Evolutionary conservation across 2,888 invertebrate species (phyloP), one percentile per base, ranked within the genome.

Genomic region (Meiosimyza decipiens): DNA sequence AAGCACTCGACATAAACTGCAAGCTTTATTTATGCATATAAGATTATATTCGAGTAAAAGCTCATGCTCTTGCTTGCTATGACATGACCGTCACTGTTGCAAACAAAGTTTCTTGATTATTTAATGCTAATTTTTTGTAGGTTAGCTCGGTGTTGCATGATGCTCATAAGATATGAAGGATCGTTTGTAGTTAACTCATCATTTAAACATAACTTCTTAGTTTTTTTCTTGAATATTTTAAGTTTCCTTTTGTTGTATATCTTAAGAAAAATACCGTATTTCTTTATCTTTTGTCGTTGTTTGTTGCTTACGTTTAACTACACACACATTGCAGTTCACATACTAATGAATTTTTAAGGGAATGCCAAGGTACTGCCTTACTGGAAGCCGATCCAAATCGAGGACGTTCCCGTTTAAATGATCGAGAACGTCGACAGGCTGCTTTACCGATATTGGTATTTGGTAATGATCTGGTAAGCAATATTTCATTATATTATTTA

Each of bases 381-480:
- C 87, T 88, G 67, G 88, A 89, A 1, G 90, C 84, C 79, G 87
- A 87, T 79, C 83, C 85, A 2, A 85, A 86, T 80, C 85, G 80
- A 82, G 89, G 87, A 80, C 88, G 81, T 83, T 89, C 78, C 89
- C 91, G 78, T 88, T 89, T 87, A 82, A 94, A 93, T 73, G 95
- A 95, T 81, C 88, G 94, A 69, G 95, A 95, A 84, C 91, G 93
- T 81, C 94, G 95, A 81, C 85, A 97, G 85, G 97, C 97, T 0
- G 95, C 96, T 0, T 86, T 96, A 73, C 95, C 97, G 0, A 96
- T 97, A 81, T 90, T 96, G 71, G 95, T 97, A 57, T 97, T 97
- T 87, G 97, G 97, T 73, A 93, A 93, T 86, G 93, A 94, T 68
- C 87, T 97, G 88, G 97, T 95, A 86, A 82, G 83, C 73, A 13